Conservation (phyloP, 2,113 vertebrate species). For the Caranx melampygus region DNA sequence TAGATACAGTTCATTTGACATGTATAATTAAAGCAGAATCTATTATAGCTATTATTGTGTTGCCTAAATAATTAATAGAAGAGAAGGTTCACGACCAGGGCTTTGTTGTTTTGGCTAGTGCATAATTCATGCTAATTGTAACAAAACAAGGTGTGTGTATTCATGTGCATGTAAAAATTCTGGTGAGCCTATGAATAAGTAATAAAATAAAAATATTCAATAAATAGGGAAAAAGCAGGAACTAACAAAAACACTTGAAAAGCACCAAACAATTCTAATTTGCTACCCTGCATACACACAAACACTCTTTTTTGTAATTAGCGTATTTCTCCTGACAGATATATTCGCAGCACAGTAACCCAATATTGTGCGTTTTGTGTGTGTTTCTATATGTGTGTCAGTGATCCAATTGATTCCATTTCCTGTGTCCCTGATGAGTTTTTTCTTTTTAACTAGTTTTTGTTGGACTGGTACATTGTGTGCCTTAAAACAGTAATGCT, state of each 20-base stretch:
- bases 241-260: slow-evolving; percentile 4
- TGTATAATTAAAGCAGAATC: slow-evolving; percentile 18
- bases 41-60: slow-evolving; percentile 17
- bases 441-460: slow-evolving; percentile 55
- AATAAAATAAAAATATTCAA: slow-evolving; percentile 14
- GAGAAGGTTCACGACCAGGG: slow-evolving; percentile 33
- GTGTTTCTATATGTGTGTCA: slow-evolving; percentile 41
- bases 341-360: slow-evolving; percentile 12
- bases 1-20: background rate
- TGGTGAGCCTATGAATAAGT: slow-evolving; percentile 33
- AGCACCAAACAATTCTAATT: slow-evolving; percentile 8
- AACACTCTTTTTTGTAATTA: background rate
- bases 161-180: slow-evolving; percentile 1
- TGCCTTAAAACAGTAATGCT: slow-evolving; percentile 47
- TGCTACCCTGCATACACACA: background rate
- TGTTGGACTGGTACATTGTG: slow-evolving; percentile 33
- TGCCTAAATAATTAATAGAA: slow-evolving; percentile 34
- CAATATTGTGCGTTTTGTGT: slow-evolving; percentile 1
- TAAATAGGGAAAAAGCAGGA: background rate
- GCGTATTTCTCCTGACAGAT: slow-evolving; percentile 28
- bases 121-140: slow-evolving; percentile 51
- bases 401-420: slow-evolving; percentile 52
- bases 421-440: slow-evolving; percentile 45
- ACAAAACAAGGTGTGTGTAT: slow-evolving; percentile 19
- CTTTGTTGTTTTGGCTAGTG: slow-evolving; percentile 33